phyloP scores from a whole-genome alignment of 1,140 invertebrate genomes.

The Rhyacophila brunnea region DNA sequence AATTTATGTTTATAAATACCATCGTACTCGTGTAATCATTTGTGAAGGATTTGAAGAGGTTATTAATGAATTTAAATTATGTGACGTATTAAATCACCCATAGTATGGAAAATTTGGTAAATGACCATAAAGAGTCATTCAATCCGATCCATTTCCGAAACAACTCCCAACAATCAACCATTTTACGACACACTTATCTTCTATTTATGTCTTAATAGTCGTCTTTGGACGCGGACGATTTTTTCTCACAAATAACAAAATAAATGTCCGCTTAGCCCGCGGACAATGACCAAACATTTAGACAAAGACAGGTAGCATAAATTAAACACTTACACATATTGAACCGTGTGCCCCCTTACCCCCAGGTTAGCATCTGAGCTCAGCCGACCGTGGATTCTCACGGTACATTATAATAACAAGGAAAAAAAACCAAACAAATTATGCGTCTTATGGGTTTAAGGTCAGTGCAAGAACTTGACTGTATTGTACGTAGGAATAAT shows the following conservation, averaged over 20 bases:
- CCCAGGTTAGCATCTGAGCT: constrained; percentile 29
- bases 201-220: constrained; percentile 21
- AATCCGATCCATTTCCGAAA: not conserved
- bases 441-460: constrained; percentile 37
- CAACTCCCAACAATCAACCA: not conserved
- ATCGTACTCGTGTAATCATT: too few species aligned
- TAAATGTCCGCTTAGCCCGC: constrained; percentile 30
- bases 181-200: constrained; percentile 11
- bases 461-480: constrained; percentile 13
- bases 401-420: constrained; percentile 31
- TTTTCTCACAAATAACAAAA: constrained; percentile 20
- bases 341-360: constrained; percentile 25
- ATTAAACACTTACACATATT: constrained; percentile 29
- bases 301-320: constrained; percentile 33
- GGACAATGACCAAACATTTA: constrained; percentile 30
- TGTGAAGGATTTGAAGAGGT: too few species aligned
- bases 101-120: too few species aligned
- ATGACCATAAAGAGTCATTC: not conserved
- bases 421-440: constrained; percentile 37
- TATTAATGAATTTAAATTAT: too few species aligned
- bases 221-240: not conserved
- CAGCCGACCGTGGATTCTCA: constrained; percentile 33
- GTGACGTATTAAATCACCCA: too few species aligned
- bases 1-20: too few species aligned
- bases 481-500: too few species aligned